Conservation (phyloP, 2,888 invertebrate genomes). For the Nomada flava region DNA sequence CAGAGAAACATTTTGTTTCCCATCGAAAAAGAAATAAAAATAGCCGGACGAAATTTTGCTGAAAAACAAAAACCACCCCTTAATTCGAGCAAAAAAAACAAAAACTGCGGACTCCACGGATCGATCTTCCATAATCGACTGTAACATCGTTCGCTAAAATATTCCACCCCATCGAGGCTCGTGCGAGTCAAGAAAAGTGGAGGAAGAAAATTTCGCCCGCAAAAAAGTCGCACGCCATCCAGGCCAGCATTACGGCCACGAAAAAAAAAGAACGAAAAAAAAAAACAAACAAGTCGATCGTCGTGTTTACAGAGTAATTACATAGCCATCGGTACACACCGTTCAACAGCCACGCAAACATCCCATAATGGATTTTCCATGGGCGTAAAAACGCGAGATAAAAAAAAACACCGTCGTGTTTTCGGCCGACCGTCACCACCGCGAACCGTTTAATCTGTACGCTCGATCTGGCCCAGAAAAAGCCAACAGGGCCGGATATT, state of each 20-base stretch:
- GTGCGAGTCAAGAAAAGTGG: not conserved
- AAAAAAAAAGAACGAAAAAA: not conserved
- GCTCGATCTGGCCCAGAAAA: constrained; percentile 1
- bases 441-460: constrained; percentile 1
- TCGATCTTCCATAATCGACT: too few species aligned
- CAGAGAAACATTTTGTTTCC: too few species aligned
- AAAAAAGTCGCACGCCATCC: not conserved
- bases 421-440: not conserved
- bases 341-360: constrained; percentile 10
- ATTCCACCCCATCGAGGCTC: not conserved
- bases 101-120: too few species aligned
- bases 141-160: too few species aligned
- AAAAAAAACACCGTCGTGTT: not conserved
- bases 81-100: too few species aligned
- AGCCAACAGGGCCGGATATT: not conserved
- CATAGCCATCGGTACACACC: constrained; percentile 11
- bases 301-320: constrained; percentile 23
- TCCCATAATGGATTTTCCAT: constrained; percentile 10
- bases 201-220: not conserved
- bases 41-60: too few species aligned
- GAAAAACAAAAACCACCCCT: too few species aligned
- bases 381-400: constrained; percentile 13
- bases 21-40: too few species aligned
- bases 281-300: not conserved
- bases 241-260: not conserved